phyloP scores from a whole-genome alignment of 2,797 vertebrate species.

The Hirundo rustica region DNA sequence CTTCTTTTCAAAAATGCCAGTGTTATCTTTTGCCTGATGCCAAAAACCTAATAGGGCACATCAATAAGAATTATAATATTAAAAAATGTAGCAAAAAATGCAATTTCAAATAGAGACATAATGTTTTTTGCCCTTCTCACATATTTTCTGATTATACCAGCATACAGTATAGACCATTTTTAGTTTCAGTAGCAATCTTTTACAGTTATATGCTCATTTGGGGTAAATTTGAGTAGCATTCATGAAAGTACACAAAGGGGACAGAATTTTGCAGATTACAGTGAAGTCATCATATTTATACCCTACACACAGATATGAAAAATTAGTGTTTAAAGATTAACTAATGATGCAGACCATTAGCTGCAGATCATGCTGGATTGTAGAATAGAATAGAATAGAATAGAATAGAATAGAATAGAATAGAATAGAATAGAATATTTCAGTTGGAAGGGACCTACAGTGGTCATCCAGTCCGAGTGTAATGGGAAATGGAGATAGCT shows the following conservation, averaged over 20 bases:
- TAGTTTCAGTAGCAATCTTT: not conserved
- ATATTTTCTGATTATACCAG: not conserved
- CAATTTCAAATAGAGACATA: not conserved
- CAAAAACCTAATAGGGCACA: not conserved
- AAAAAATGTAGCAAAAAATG: not conserved
- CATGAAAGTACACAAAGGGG: not conserved
- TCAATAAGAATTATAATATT: not conserved
- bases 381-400: not conserved
- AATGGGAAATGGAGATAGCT: not conserved
- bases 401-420: not conserved
- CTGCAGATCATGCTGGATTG: not conserved
- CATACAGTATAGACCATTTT: not conserved
- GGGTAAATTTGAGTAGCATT: not conserved
- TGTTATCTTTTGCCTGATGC: not conserved
- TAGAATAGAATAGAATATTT: not conserved
- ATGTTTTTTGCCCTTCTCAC: not conserved
- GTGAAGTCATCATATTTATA: not conserved
- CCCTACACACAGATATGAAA: not conserved
- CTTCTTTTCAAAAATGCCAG: not conserved
- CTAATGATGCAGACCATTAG: not conserved
- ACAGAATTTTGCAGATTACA: not conserved
- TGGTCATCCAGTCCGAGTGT: not conserved
- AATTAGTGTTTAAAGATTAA: not conserved
- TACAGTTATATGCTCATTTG: not conserved
- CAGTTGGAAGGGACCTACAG: not conserved